Base-by-base conservation (phyloP, 1,140 invertebrate species). In the Babylonia areolata region DNA sequence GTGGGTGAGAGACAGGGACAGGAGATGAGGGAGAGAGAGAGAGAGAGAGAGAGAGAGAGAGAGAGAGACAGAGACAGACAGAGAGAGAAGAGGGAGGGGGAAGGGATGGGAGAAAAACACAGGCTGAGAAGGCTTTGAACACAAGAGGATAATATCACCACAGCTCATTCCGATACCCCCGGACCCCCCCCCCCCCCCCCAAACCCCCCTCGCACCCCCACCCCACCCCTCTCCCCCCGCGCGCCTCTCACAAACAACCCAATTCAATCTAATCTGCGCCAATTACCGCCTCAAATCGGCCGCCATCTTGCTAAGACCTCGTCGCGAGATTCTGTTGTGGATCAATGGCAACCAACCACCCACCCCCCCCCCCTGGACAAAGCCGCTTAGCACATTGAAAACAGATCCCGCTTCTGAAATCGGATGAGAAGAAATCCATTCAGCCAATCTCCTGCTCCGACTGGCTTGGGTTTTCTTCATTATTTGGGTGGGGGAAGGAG, bases 241-340 rank as follows among this genome's bases (percentile, higher is more conserved):
- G 5, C 58, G 58, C 58, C 58, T 23, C 58, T 64, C 58, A 23
- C 58, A 64, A 64, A 64, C 58, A 64, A 64, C 58, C 58, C 58
- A 64, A 64, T 64, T 64, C 58, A 64, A 64, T 64, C 58, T 64
- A 64, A 64, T 64, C 58, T 64, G 58, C 58, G 58, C 58, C 58
- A 64, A 64, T 64, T 64, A 64, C 28, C 58, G 28, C 58, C 20
- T 5, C 58, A 64, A 64, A 64, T 64, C 58, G 58, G 15, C 58
- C 58, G 58, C 58, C 58, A 64, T 64, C 58, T 64, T 64, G 58
- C 58, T 64, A 64, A 64, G 58, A 64, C 58, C 58, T 64, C 15
- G 20, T 5, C 58, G 20, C 17, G 58, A 64, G 58, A 64, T 23
- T 64, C 58, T 12, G 5, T 23, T 64, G 15, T 23, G 58, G 58